phyloP scores from a whole-genome alignment of 2,113 vertebrate genomes.

The Gallinago jamesoni region DNA sequence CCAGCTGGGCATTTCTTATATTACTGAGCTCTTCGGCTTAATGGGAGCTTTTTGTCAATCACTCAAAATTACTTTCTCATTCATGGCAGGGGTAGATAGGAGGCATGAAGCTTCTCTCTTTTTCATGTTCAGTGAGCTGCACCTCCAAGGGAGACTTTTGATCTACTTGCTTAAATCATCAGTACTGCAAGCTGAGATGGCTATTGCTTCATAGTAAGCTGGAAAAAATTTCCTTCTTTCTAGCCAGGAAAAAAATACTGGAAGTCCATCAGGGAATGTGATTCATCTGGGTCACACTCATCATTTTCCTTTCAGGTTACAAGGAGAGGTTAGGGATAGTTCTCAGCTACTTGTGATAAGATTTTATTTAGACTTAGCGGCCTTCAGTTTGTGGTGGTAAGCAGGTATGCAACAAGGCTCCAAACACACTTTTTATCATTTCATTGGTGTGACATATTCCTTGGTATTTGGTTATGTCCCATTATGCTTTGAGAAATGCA shows the following conservation, averaged over 20 bases:
- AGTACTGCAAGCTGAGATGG: background rate
- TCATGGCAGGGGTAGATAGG: background rate
- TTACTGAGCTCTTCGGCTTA: background rate
- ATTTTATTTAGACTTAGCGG: background rate
- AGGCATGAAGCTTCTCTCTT: background rate
- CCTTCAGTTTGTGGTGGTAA: background rate
- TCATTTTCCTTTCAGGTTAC: background rate
- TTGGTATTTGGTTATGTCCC: background rate
- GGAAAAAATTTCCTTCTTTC: background rate
- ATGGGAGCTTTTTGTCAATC: background rate
- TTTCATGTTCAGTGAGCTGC: background rate
- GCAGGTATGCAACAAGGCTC: background rate
- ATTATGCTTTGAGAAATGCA: background rate
- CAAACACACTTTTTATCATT: background rate
- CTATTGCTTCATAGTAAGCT: background rate
- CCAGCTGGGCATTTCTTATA: background rate
- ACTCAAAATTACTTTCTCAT: background rate
- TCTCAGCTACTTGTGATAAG: background rate
- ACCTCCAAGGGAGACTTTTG: background rate
- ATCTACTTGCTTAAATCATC: background rate
- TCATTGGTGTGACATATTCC: background rate
- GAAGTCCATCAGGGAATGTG: constrained; percentile 21
- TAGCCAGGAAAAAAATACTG: constrained; percentile 30
- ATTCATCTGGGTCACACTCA: background rate
- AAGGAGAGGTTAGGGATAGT: background rate